Conservation (phyloP, 2,113 vertebrate genomes). For the Hydropotes inermis region DNA sequence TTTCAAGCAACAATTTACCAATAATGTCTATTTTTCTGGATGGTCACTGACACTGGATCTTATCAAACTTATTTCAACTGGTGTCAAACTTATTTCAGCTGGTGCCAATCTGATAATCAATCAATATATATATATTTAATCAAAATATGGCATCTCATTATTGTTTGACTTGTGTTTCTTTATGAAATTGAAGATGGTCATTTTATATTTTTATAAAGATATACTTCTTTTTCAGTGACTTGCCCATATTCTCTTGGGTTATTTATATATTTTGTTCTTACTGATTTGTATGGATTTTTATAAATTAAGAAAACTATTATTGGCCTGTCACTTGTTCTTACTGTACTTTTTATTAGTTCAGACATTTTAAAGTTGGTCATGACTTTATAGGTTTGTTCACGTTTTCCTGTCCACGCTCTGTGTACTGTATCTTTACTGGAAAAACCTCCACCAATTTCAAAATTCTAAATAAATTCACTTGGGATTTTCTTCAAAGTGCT, state of each 20-base stretch:
- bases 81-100: neutral
- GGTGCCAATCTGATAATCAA: neutral
- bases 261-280: neutral
- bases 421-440: neutral
- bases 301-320: neutral
- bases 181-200: neutral
- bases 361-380: neutral
- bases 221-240: neutral
- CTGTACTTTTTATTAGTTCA: neutral
- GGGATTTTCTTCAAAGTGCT: neutral
- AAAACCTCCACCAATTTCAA: neutral
- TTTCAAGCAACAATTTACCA: neutral
- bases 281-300: neutral
- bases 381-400: neutral
- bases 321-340: neutral
- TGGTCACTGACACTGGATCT: neutral
- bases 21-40: neutral
- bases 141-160: neutral
- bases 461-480: neutral
- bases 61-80: slow-evolving; percentile 6
- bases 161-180: neutral
- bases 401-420: neutral
- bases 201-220: neutral
- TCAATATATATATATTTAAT: neutral
- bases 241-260: neutral